Percentiles rank a stretch among this genome's conserved stretches.
Conservation (phyloP, 2,113 vertebrate species). For the Psophia crepitans region DNA sequence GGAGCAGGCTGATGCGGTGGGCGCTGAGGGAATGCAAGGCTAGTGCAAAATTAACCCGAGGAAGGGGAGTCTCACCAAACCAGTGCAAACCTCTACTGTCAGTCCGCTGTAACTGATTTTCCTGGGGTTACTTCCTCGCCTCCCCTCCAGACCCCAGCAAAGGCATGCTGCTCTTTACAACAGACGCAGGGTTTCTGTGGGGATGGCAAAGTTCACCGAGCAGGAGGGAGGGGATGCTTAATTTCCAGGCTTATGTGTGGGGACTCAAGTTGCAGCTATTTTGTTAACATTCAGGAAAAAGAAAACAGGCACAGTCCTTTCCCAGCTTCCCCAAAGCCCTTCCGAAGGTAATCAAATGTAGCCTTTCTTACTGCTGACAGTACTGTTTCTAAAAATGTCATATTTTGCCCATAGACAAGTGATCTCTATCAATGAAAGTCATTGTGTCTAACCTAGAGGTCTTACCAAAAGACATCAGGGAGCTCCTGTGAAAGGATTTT, state of each 20-base stretch:
- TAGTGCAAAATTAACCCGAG: background rate
- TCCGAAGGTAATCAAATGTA: background rate
- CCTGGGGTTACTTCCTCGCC: background rate
- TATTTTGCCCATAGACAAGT: background rate
- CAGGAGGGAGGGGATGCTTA: background rate
- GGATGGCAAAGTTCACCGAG: background rate
- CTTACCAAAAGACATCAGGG: background rate
- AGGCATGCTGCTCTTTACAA: background rate
- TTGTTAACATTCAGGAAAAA: background rate
- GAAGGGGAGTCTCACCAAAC: background rate
- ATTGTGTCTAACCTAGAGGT: background rate
- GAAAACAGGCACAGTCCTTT: background rate
- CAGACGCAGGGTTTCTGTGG: background rate
- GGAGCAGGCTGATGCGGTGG: background rate
- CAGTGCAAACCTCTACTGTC: background rate
- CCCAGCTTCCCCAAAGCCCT: background rate
- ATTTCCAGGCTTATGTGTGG: background rate
- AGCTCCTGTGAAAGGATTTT: background rate
- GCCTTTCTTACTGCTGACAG: background rate
- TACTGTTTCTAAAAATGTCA: background rate
- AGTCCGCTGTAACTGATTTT: background rate
- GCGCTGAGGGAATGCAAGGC: accelerated
- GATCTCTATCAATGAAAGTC: background rate
- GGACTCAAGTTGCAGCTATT: background rate
- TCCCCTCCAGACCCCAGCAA: background rate